Conservation (phyloP, 2,888 invertebrate species). For the Drosophila pegasa region DNA sequence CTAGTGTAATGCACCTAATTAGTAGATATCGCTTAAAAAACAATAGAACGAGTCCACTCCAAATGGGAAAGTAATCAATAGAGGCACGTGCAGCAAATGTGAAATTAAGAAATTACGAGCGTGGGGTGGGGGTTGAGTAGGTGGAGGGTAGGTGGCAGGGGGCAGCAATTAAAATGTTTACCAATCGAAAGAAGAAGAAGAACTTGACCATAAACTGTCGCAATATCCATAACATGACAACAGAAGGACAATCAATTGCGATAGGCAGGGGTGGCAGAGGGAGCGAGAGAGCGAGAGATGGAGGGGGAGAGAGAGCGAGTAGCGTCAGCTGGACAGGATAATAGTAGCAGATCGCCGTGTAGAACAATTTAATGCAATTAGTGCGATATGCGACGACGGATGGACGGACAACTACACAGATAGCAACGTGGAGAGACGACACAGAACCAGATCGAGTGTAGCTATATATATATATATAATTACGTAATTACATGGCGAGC, state of each 20-base stretch:
- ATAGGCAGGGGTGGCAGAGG: slow-evolving; percentile 11
- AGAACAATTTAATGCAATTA: slow-evolving; percentile 78
- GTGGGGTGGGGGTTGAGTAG: not conserved
- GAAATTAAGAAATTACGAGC: slow-evolving; percentile 68
- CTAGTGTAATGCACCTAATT: slow-evolving; percentile 32
- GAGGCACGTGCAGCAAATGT: slow-evolving; percentile 31
- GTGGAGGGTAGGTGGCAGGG: not conserved
- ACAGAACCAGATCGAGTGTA: slow-evolving; percentile 1
- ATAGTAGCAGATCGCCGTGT: slow-evolving; percentile 52
- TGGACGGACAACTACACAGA: slow-evolving; percentile 18
- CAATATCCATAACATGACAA: slow-evolving; percentile 49
- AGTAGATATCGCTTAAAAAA: slow-evolving; percentile 31
- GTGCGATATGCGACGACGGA: slow-evolving; percentile 62
- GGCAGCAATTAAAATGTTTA: slow-evolving; percentile 57
- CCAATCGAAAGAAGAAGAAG: slow-evolving; percentile 41
- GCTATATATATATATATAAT: slow-evolving; percentile 30
- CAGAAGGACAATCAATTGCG: slow-evolving; percentile 14
- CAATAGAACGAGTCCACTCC: slow-evolving; percentile 5
- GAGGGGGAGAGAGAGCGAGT: not conserved
- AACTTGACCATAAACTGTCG: slow-evolving; percentile 53
- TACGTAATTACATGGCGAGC: slow-evolving; percentile 48
- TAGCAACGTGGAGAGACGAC: not conserved
- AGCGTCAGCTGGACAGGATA: slow-evolving; percentile 65
- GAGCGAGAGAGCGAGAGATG: not conserved
- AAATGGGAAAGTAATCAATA: slow-evolving; percentile 17